phyloP scores from a whole-genome alignment of 2,888 invertebrate genomes.

The Allacma fusca region DNA sequence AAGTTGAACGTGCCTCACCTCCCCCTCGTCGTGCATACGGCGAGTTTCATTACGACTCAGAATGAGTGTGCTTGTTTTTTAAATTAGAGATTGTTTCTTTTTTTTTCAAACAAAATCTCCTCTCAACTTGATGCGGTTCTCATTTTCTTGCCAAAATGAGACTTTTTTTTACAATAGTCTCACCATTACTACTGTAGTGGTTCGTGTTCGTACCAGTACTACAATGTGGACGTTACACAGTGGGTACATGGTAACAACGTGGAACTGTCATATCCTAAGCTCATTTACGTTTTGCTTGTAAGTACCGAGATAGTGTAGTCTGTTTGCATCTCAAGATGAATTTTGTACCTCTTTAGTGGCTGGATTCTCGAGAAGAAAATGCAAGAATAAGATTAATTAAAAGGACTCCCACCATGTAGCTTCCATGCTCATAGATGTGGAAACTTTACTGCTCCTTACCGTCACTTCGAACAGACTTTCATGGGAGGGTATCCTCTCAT shows the following conservation, averaged over 20 bases:
- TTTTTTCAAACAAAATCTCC: slow-evolving; percentile 4
- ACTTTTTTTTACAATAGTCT: neutral
- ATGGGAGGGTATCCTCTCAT: neutral
- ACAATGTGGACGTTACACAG: too few species aligned
- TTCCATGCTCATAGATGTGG: neutral
- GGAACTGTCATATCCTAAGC: neutral
- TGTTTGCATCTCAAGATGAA: neutral
- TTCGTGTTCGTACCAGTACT: too few species aligned
- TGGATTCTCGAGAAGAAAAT: neutral
- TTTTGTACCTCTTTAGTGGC: neutral
- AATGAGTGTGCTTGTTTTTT: neutral
- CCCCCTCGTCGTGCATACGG: neutral
- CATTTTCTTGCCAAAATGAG: slow-evolving; percentile 5
- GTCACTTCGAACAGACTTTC: neutral
- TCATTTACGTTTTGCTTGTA: neutral
- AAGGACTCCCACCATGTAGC: slow-evolving; percentile 14
- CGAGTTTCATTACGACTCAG: neutral
- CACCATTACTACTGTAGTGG: too few species aligned
- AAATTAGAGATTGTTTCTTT: slow-evolving; percentile 11
- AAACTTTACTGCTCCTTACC: neutral
- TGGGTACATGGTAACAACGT: too few species aligned
- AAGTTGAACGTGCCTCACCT: neutral
- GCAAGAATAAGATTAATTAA: slow-evolving; percentile 23
- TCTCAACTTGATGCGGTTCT: neutral
- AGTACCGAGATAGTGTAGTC: neutral